Evolutionary conservation across 2,797 vertebrate species (phyloP), one percentile per base, ranked within the genome.

Genomic region (Sebastes matsubarae): DNA sequence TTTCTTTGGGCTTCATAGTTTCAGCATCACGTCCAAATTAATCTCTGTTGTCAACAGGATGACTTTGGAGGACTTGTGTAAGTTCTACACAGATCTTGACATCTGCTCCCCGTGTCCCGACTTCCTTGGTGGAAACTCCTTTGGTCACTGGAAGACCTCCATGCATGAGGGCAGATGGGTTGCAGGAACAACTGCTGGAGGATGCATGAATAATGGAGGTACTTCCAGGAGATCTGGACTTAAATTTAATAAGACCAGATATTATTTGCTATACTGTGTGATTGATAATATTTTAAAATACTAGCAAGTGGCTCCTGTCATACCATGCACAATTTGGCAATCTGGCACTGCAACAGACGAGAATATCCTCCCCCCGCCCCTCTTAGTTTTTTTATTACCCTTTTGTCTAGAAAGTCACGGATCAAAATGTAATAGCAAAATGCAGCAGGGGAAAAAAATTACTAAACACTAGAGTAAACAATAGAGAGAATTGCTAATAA

Each of bases 21-120:
- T 61, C 3, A 69, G 57, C 22, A 36, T 27, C 11, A 36, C 18
- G 25, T 50, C 29, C 20, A 20, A 57, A 34, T 63, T 2, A 4
- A 50, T 46, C 5, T 59, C 6, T 38, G 4, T 30, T 83, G 36
- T 77, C 66, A 77, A 73, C 72, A 98, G 97, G 97, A 97, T 98
- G 96, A 90, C 91, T 20, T 59, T 97, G 83, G 55, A 69, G 68
- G 96, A 97, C 80, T 96, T 98, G 81, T 94, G 92, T 79, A 82
- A 64, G 61, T 91, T 93, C 88, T 98, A 95, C 80, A 20, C 73
- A 4, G 90, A 92, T 63, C 88, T 98, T 64, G 93, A 96, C 80
- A 97, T 98, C 92, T 98, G 97, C 90, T 95, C 95, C 73, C 59
- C 93, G 82, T 95, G 87, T 82, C 96, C 97, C 10, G 95, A 96